Conservation (phyloP, 2,113 vertebrate genomes). For the Etheostoma cragini region DNA sequence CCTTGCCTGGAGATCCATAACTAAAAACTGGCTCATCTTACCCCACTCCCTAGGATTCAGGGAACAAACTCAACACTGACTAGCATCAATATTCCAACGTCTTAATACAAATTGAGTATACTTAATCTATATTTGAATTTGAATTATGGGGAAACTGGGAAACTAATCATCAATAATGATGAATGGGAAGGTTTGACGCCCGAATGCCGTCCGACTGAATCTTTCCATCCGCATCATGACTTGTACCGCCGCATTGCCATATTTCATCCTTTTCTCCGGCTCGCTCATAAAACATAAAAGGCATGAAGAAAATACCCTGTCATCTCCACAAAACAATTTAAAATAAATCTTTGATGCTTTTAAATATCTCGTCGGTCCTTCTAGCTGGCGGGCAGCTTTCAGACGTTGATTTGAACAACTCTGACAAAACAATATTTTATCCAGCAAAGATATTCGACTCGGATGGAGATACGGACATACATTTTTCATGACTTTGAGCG, state of each 20-base stretch:
- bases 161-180: no score
- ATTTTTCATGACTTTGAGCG: slow-evolving; percentile 44
- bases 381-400: not conserved
- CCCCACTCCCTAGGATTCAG: no score
- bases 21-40: no score
- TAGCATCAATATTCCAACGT: not conserved
- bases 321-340: not conserved
- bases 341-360: slow-evolving; percentile 20
- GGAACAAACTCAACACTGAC: no score
- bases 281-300: not conserved
- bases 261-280: not conserved
- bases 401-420: slow-evolving; percentile 11
- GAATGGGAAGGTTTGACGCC: not conserved
- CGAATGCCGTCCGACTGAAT: not conserved
- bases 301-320: not conserved
- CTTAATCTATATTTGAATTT: not conserved
- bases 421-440: slow-evolving; percentile 23
- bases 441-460: not conserved
- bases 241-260: not conserved
- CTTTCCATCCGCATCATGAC: not conserved
- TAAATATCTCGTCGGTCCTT: slow-evolving; percentile 20
- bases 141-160: no score
- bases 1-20: no score
- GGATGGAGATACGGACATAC: slow-evolving; percentile 1
- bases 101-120: not conserved